Evolutionary conservation across 2,113 vertebrate genomes (phyloP).

Genomic region (Kryptolebias marmoratus): DNA sequence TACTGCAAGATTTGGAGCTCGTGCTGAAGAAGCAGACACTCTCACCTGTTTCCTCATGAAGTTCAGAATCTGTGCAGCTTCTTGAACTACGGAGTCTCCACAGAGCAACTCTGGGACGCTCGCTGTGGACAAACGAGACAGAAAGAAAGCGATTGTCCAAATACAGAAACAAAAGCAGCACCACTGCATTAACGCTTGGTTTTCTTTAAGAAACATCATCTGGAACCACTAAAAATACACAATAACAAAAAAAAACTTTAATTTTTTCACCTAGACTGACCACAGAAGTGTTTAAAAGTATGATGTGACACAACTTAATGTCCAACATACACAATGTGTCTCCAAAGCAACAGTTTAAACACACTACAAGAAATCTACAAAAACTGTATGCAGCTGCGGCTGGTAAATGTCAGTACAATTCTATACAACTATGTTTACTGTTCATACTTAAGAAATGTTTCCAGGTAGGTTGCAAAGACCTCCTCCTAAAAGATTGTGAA

Average conservation of each 20-base stretch:
- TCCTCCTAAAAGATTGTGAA: background rate
- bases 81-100: slow-evolving; percentile 83
- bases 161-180: background rate
- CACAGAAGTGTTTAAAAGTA: no score
- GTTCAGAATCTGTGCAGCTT: slow-evolving; percentile 91
- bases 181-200: background rate
- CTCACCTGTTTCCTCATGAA: slow-evolving; percentile 91
- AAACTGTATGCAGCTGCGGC: background rate
- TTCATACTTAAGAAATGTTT: background rate
- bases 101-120: slow-evolving; percentile 85
- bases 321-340: no score
- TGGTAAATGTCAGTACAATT: background rate
- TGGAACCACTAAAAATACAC: background rate
- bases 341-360: no score
- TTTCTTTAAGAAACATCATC: no score
- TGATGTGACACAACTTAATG: no score
- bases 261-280: no score
- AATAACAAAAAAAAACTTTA: no score
- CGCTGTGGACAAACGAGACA: slow-evolving; percentile 51
- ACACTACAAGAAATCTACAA: no score
- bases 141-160: background rate
- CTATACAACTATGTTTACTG: background rate
- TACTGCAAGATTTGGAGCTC: background rate
- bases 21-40: background rate
- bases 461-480: background rate